Evolutionary conservation across 2,888 invertebrate genomes (phyloP).

Genomic region (Lampropteryx suffumata): DNA sequence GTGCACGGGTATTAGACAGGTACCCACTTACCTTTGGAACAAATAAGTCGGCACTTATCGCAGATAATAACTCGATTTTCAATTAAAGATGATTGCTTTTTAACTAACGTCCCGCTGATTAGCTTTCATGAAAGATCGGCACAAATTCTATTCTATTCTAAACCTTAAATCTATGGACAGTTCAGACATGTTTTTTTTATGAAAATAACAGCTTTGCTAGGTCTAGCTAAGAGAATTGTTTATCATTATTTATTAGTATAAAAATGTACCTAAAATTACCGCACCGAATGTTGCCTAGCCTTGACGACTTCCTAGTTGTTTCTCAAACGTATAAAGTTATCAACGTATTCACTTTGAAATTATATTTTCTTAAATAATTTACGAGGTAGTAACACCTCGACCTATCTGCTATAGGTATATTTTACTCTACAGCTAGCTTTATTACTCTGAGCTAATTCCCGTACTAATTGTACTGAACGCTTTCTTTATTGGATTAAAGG

Average conservation of each 20-base stretch:
- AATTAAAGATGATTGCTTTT: constrained; percentile 58
- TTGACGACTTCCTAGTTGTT: no score
- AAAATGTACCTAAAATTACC: no score
- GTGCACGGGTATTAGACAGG: constrained; percentile 34
- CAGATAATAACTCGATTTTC: constrained; percentile 47
- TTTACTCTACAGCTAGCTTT: background rate
- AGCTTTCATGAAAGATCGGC: constrained; percentile 52
- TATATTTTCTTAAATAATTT: no score
- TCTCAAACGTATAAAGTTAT: no score
- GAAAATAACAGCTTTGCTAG: no score
- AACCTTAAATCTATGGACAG: background rate
- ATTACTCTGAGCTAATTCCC: constrained; percentile 10
- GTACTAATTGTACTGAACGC: constrained; percentile 39
- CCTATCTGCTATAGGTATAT: no score
- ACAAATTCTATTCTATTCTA: constrained; percentile 41
- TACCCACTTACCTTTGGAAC: constrained; percentile 31
- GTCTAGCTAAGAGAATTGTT: no score
- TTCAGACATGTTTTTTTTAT: no score
- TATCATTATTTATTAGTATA: no score
- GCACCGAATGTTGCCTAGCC: no score
- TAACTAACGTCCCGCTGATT: constrained; percentile 51
- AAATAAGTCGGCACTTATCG: constrained; percentile 34
- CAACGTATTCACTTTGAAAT: no score
- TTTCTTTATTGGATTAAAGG: constrained; percentile 57
- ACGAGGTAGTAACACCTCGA: background rate